Evolutionary conservation across 2,113 vertebrate species (phyloP).

Genomic region (Petrocephalus microphthalmus): DNA sequence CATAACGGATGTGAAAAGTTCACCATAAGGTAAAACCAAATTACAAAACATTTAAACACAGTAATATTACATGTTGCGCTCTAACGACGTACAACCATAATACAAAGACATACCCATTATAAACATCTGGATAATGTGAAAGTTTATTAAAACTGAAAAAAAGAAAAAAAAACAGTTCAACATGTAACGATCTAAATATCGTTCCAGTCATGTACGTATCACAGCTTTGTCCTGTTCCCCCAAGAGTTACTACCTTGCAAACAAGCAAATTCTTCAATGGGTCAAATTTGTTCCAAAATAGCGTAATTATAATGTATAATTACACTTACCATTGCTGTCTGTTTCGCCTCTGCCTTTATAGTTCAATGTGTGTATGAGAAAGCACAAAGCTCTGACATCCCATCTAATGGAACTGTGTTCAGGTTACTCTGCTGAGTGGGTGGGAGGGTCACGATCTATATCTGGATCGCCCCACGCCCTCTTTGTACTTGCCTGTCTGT

Average conservation of each 20-base stretch:
- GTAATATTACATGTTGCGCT: background rate
- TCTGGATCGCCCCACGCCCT: conserved; percentile 63
- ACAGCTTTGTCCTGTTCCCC: too few relatives aligned
- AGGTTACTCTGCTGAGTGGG: conserved; percentile 82
- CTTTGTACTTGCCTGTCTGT: conserved; percentile 22
- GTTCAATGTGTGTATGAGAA: conserved; percentile 33
- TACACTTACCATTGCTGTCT: conserved; percentile 47
- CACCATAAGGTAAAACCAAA: background rate
- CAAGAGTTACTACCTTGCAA: background rate
- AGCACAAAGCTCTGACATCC: conserved; percentile 53
- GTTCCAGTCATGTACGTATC: background rate
- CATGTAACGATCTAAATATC: background rate
- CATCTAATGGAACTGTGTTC: conserved; percentile 62
- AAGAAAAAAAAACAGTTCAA: background rate
- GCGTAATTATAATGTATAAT: conserved; percentile 26
- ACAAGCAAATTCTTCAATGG: background rate
- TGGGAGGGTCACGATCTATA: conserved; percentile 82
- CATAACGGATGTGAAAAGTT: background rate
- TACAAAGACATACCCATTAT: background rate
- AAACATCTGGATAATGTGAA: background rate
- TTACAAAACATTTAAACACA: background rate
- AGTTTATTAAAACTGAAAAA: background rate
- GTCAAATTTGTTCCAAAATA: background rate
- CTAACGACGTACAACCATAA: background rate
- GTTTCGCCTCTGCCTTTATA: conserved; percentile 21